A percentile compares a stretch with the other conserved stretches of the same genome.
phyloP scores from a whole-genome alignment of 2,113 vertebrate species.

The Pomatostomus ruficeps region DNA sequence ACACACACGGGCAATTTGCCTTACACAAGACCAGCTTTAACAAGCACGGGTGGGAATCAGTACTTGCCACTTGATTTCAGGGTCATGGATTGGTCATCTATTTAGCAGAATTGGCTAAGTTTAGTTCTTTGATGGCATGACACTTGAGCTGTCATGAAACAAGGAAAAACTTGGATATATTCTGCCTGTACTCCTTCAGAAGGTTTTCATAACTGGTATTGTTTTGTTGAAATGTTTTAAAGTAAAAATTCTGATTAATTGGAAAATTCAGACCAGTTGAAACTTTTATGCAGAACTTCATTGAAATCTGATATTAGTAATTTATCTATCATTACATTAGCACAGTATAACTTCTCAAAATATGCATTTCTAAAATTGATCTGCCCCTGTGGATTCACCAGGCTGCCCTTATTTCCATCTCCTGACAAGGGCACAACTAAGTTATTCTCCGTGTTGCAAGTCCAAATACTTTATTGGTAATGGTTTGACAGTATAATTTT shows the following conservation, averaged over 20 bases:
- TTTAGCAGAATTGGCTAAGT: not conserved
- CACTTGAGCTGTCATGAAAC: not conserved
- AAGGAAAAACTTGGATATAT: not conserved
- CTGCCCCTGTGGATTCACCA: not conserved
- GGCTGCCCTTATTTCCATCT: not conserved
- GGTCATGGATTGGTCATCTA: not conserved
- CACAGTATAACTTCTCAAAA: not conserved
- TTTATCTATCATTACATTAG: not conserved
- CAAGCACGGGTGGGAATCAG: not conserved
- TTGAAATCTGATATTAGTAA: not conserved
- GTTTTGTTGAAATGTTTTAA: not conserved
- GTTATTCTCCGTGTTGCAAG: not conserved
- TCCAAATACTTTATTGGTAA: not conserved
- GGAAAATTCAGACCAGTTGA: not conserved
- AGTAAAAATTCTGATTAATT: not conserved
- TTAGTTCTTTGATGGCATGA: not conserved
- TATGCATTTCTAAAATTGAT: not conserved
- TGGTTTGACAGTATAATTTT: not conserved
- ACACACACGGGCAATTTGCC: not conserved
- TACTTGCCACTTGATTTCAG: not conserved
- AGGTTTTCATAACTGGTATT: not conserved
- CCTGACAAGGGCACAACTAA: not conserved
- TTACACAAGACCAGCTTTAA: constrained; percentile 1
- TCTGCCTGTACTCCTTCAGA: not conserved
- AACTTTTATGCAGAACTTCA: not conserved